These are phyloP conservation scores for Riparia riparia DNA, from an alignment of 2,113 vertebrate species.

Conservation along the genomic window DNA sequence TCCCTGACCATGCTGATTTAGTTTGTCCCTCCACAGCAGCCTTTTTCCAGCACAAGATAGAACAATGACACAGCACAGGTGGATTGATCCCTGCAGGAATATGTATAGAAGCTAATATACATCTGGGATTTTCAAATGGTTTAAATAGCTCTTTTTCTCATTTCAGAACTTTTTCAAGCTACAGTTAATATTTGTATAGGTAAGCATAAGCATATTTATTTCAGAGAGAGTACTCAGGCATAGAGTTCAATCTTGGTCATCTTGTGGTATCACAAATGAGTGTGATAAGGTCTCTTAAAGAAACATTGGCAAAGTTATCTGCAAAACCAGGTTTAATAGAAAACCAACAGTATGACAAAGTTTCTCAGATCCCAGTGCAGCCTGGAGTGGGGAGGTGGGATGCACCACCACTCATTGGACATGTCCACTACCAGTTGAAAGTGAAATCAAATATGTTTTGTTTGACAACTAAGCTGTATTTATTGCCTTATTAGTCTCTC, in stretches of 20 bases:
- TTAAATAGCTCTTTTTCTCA: background rate
- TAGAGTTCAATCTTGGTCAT: background rate
- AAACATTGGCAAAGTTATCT: background rate
- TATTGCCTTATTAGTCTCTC: background rate
- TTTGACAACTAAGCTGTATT: background rate
- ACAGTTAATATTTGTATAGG: background rate
- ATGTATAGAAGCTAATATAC: background rate
- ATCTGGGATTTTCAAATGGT: background rate
- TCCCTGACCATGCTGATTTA: background rate
- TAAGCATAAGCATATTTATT: background rate
- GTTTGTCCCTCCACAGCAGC: background rate
- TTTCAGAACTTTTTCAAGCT: background rate
- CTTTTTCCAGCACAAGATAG: background rate
- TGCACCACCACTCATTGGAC: rapidly evolving
- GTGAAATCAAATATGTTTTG: background rate
- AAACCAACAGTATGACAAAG: background rate
- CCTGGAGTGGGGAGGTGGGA: background rate
- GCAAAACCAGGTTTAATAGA: background rate
- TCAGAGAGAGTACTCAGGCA: background rate
- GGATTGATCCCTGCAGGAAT: background rate
- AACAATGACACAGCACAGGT: background rate
- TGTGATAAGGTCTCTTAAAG: background rate
- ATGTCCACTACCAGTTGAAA: background rate
- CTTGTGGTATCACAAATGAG: background rate
- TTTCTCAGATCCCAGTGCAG: background rate